phyloP scores from a whole-genome alignment of 2,113 vertebrate genomes.

The Corvus hawaiiensis region DNA sequence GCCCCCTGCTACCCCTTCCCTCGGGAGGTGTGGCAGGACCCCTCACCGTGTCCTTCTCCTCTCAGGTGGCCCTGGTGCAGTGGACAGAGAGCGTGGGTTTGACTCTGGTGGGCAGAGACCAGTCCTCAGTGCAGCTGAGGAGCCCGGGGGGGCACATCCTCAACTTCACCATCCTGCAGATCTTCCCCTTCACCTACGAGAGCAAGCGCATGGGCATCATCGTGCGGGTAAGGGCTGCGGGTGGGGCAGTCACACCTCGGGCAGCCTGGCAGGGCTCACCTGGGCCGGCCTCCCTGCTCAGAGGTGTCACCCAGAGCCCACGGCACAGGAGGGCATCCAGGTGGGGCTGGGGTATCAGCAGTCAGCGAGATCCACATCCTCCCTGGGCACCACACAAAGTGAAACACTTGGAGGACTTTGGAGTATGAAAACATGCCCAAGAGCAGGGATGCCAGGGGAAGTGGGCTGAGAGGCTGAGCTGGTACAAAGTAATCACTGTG shows the following conservation, averaged over 20 bases:
- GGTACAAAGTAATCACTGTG: neutral
- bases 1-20: neutral
- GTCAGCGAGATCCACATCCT: neutral
- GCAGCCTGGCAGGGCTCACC: neutral
- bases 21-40: neutral
- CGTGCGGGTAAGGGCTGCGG: conserved; percentile 79
- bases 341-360: neutral
- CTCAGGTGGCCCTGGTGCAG: conserved; percentile 95
- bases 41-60: neutral
- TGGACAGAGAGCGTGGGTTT: conserved; percentile 96
- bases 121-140: conserved; percentile 97
- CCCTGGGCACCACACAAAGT: rapidly evolving
- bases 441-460: neutral
- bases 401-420: neutral
- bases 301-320: neutral
- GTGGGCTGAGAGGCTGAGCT: neutral
- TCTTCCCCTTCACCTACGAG: conserved; percentile 97
- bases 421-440: neutral
- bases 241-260: neutral
- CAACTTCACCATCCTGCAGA: conserved; percentile 96
- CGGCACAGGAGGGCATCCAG: neutral
- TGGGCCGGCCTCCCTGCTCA: neutral
- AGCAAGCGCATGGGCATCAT: conserved; percentile 99
- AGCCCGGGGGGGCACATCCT: conserved; percentile 96
- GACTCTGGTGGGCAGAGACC: conserved; percentile 94